Conservation (phyloP, 2,888 invertebrate species). For the Belgica antarctica region DNA sequence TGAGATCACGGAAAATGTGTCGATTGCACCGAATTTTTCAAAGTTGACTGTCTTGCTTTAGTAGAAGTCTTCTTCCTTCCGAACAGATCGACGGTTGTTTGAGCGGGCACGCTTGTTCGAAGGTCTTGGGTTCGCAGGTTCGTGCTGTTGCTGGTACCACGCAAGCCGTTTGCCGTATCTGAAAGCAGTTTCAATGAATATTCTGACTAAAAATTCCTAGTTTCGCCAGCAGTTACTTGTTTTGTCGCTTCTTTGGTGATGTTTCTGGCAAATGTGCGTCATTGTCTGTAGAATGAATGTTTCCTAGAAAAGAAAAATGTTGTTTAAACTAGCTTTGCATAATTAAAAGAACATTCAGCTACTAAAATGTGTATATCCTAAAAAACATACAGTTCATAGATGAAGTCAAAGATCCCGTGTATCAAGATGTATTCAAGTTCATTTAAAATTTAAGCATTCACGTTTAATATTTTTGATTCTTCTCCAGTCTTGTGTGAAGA, state of each 20-base stretch:
- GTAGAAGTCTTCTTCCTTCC: constrained; percentile 1
- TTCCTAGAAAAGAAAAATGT: constrained; percentile 14
- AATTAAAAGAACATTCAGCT: no score
- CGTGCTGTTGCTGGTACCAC: constrained; percentile 36
- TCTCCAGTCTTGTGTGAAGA: no score
- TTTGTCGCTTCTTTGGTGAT: constrained; percentile 26
- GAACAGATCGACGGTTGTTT: constrained; percentile 27
- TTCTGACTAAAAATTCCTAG: neutral
- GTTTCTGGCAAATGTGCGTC: neutral
- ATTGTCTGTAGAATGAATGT: constrained; percentile 13
- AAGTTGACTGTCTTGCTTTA: neutral
- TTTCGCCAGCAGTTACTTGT: constrained; percentile 30
- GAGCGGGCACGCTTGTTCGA: constrained; percentile 12
- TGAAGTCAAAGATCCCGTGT: no score
- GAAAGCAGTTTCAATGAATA: neutral
- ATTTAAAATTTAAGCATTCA: neutral
- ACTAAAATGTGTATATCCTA: no score
- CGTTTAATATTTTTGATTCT: neutral
- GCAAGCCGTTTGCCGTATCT: constrained; percentile 31
- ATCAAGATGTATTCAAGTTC: neutral
- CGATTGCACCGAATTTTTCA: neutral
- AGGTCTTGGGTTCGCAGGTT: neutral
- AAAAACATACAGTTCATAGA: no score
- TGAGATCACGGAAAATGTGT: neutral
- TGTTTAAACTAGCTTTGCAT: no score